Evolutionary conservation across 1,140 invertebrate species (phyloP), one percentile per base, ranked within the genome.

Genomic region (Drosophila takahashii): DNA sequence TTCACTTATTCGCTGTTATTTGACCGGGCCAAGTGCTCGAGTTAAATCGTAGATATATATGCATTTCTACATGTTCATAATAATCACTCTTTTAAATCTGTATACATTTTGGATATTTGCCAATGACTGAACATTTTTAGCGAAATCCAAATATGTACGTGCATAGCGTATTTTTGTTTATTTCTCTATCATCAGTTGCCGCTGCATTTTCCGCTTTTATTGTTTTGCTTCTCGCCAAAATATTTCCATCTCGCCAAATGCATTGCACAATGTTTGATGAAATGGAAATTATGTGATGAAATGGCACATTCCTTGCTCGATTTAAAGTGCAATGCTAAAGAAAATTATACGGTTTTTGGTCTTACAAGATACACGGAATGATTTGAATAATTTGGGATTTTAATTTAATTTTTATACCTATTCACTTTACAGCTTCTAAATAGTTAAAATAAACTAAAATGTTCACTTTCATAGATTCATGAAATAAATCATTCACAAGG

Each of bases 81-180:
- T 70, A 70, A 70, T 71, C 26, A 51, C 67, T 41, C 34, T 37
- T 48, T 39, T 9, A 70, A 70, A 70, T 48, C 51, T 47, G 42
- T 34, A 70, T 37, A 70, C 34, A 9, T 34, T 57, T 71, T 71
- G 67, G 67, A 71, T 34, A 15, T 4, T 13, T 48, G 66, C 66
- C 66, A 70, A 70, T 39, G 45, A 16, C 18, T n/a, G 15, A 57
- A 70, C 50, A 70, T 57, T 70, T 70, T 70, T 70, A 70, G 66
- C 16, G 34, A 57, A 70, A 70, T 70, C 64, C 16, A 70, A 70
- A 70, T 22, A n/a, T n/a, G n/a, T 70, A 45, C 10, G 29, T 65
- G 47, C 26, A 69, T 36, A 18, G 11, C 42, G 18, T 39, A 48
- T 48, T 54, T 48, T 56, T 26, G 64, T 57, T 56, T 56, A 47